Conservation (phyloP, 2,888 invertebrate genomes). For the Psylliodes chrysocephalus region DNA sequence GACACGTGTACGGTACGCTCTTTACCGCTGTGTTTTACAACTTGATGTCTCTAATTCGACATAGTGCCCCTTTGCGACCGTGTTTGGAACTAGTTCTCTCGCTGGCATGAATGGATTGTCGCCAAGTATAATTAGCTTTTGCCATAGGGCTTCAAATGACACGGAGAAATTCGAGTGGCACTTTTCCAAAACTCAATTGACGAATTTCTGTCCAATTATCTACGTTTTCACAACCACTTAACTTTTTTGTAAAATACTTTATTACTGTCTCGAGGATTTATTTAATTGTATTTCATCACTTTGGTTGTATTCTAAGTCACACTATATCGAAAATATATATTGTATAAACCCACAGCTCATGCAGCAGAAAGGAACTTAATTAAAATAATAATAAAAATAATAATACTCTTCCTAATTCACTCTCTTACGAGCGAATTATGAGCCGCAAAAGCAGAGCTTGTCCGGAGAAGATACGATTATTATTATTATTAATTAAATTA, state of each 20-base stretch:
- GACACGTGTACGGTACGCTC: slow-evolving; percentile 53
- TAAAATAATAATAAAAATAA: too few species aligned
- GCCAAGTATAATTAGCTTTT: slow-evolving; percentile 58
- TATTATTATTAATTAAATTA: too few species aligned
- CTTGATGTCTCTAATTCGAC: slow-evolving; percentile 50
- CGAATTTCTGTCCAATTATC: slow-evolving; percentile 28
- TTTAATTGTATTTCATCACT: too few species aligned
- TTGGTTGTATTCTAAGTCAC: too few species aligned
- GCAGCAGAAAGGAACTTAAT: too few species aligned
- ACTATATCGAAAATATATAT: too few species aligned
- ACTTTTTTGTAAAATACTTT: not conserved
- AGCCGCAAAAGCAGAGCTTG: too few species aligned
- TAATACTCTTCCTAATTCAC: too few species aligned
- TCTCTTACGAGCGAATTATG: too few species aligned
- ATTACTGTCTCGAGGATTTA: not conserved
- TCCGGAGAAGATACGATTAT: too few species aligned
- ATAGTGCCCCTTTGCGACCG: slow-evolving; percentile 41
- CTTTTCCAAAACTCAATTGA: slow-evolving; percentile 55
- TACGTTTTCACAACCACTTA: slow-evolving; percentile 22
- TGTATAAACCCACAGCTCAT: too few species aligned
- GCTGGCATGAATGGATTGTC: slow-evolving; percentile 54
- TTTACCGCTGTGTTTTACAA: slow-evolving; percentile 52
- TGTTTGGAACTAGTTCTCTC: slow-evolving; percentile 39
- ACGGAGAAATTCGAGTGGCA: slow-evolving; percentile 62
- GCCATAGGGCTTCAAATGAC: slow-evolving; percentile 56